A percentile compares a stretch with the other conserved stretches of the same genome.
phyloP scores from a whole-genome alignment of 2,113 vertebrate species.

The Falco punctatus region DNA sequence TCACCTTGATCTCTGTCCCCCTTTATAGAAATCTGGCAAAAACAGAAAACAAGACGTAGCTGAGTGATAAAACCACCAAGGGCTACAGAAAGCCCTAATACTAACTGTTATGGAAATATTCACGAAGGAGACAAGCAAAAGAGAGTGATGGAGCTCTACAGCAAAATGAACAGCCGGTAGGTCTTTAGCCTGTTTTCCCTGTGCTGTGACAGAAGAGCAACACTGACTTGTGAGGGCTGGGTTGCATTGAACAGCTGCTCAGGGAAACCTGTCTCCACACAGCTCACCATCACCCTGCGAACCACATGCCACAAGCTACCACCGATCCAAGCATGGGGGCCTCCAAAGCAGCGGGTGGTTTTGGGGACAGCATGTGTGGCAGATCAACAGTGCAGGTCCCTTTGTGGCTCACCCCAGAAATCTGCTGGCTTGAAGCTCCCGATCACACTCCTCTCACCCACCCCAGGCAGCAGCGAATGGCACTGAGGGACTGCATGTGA shows the following conservation, averaged over 20 bases:
- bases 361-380: fast-evolving
- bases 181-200: neutral
- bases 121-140: neutral
- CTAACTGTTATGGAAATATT: neutral
- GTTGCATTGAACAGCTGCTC: neutral
- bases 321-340: neutral
- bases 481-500: fast-evolving
- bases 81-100: neutral
- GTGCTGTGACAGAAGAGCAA: neutral
- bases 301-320: neutral
- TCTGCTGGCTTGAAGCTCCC: neutral
- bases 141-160: neutral
- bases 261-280: neutral
- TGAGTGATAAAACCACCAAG: neutral
- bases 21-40: neutral
- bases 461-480: neutral
- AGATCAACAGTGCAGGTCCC: neutral
- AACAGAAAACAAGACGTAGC: neutral
- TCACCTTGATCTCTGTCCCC: neutral
- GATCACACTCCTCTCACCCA: neutral
- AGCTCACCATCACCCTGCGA: fast-evolving
- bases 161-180: neutral
- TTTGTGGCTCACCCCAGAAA: neutral
- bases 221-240: neutral
- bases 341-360: neutral